Evolutionary conservation across 1,140 invertebrate genomes (phyloP).

Genomic region (Lasioglossum albipes): DNA sequence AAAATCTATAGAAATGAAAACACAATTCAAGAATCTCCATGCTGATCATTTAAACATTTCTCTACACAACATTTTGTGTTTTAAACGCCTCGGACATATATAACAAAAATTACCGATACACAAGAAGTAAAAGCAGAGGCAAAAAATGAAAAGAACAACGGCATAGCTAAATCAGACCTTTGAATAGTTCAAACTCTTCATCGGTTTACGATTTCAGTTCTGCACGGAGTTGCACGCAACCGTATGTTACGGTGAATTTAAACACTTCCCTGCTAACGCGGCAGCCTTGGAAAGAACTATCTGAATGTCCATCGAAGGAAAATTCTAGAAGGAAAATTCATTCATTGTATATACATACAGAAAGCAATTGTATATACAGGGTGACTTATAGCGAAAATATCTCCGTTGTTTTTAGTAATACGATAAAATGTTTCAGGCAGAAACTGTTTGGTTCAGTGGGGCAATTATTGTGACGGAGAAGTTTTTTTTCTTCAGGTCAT

Average conservation of each 20-base stretch:
- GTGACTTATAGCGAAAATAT: too few relatives aligned
- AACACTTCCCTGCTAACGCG: slow-evolving; percentile 74
- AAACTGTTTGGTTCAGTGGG: too few relatives aligned
- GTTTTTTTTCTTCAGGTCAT: too few relatives aligned
- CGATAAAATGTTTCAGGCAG: too few relatives aligned
- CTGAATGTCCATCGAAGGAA: slow-evolving; percentile 88
- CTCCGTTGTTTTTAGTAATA: too few relatives aligned
- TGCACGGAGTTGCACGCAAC: background rate
- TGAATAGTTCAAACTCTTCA: background rate
- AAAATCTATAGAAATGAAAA: background rate
- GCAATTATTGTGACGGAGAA: too few relatives aligned
- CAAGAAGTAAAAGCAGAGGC: background rate
- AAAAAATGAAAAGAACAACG: slow-evolving; percentile 14
- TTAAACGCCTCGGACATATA: background rate
- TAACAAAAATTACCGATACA: background rate
- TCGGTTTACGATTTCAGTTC: slow-evolving; percentile 6
- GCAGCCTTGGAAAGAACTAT: slow-evolving; percentile 84
- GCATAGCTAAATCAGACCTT: slow-evolving; percentile 13
- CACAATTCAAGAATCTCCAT: too few relatives aligned
- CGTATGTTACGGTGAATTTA: slow-evolving; percentile 55
- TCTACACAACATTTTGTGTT: too few relatives aligned
- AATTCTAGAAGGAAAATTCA: slow-evolving; percentile 81
- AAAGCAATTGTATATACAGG: too few relatives aligned
- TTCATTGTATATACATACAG: too few relatives aligned
- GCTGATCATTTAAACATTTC: too few relatives aligned